phyloP scores from a whole-genome alignment of 1,140 invertebrate species.

The Drosophila quadrilineata region DNA sequence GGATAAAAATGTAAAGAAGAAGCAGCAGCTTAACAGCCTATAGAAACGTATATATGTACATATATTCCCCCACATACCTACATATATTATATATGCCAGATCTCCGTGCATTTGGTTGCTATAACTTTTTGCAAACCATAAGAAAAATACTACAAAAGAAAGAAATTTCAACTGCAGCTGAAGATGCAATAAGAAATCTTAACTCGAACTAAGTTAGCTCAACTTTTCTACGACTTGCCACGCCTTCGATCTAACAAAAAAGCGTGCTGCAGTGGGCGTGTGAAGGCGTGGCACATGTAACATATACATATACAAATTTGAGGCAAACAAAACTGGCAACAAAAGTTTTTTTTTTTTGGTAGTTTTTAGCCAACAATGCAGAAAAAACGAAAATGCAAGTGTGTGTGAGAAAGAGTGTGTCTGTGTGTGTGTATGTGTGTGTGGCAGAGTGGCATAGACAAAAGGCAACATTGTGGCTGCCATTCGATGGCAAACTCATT shows the following conservation, averaged over 20 bases:
- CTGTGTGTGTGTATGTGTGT: constrained; percentile 4
- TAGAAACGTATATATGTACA: no score
- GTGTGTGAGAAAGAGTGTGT: background rate
- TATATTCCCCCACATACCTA: no score
- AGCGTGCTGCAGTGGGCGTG: background rate
- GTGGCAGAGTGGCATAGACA: constrained; percentile 24
- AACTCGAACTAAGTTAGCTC: no score
- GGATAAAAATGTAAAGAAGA: no score
- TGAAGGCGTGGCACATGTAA: constrained; percentile 15
- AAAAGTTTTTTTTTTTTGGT: constrained; percentile 52
- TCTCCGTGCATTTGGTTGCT: no score
- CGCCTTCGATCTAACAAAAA: constrained; percentile 13
- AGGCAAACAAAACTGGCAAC: constrained; percentile 64
- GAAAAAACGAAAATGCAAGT: constrained; percentile 40
- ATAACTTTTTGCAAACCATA: no score
- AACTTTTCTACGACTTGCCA: constrained; percentile 4
- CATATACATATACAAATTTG: constrained; percentile 66
- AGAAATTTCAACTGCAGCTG: no score
- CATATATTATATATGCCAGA: no score
- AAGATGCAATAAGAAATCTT: no score
- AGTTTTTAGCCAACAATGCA: constrained; percentile 11
- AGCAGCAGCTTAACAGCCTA: no score
- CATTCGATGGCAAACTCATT: constrained; percentile 44
- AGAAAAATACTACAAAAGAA: no score
- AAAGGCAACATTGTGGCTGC: constrained; percentile 23